Conservation (phyloP, 2,113 vertebrate species). For the Rhombomys opimus region DNA sequence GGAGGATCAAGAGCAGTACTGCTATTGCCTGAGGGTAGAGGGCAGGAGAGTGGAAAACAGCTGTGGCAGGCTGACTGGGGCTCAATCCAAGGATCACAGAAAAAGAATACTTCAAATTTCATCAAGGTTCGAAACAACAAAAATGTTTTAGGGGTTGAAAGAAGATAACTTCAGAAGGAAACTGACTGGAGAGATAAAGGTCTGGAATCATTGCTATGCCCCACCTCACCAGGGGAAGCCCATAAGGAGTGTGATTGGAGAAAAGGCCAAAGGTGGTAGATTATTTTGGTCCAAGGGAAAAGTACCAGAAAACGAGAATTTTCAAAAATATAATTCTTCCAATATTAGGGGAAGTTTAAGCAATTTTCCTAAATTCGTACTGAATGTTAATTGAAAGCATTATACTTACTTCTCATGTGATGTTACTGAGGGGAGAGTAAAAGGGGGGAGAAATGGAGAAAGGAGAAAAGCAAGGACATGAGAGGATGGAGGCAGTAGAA, state of each 20-base stretch:
- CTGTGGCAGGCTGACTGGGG: background rate
- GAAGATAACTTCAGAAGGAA: background rate
- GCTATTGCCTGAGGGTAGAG: background rate
- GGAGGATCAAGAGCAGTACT: background rate
- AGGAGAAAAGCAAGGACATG: background rate
- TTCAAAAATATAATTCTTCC: background rate
- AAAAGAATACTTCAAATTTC: background rate
- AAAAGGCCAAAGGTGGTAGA: background rate
- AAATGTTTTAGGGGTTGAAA: background rate
- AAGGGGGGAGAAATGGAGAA: too few relatives aligned
- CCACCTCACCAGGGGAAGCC: background rate
- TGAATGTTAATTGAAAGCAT: background rate
- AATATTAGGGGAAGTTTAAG: background rate
- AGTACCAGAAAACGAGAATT: background rate
- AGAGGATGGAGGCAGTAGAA: too few relatives aligned
- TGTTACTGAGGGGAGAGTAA: background rate
- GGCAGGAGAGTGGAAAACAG: background rate
- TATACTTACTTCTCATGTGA: background rate
- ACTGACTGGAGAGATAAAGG: background rate
- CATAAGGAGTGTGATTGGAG: background rate
- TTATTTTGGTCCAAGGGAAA: background rate
- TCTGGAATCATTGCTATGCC: background rate
- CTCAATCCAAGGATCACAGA: background rate
- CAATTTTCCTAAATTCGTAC: background rate
- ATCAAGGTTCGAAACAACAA: background rate